Base-by-base conservation (phyloP, 92 coral and sea anemone genomes). In the Zoanthus sociatus region DNA sequence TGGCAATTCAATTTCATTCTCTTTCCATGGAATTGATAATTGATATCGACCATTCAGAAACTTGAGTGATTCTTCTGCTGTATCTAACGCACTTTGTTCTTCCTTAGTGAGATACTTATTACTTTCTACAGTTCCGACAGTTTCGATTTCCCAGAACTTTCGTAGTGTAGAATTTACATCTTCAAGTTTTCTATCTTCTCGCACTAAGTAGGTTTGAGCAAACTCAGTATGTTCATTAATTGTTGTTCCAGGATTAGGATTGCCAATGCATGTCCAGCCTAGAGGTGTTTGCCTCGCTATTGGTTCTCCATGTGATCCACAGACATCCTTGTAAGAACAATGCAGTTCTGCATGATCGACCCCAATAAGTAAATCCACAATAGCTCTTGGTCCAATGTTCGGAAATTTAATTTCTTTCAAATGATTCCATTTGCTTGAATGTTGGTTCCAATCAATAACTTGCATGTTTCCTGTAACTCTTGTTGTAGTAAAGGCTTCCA, bases 381-480 rank as follows among this genome's bases (percentile, higher is more conserved):
- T 79, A 20, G 73, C 7, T 63, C 18, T 6, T 16, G 82, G 88
- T 45, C 89, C 55, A 50, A 77, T 63, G 26, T 32, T 33, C 54
- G 94, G 92, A 77, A 91, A 91, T 87, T 85, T n/a, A 8, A 90
- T 84, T 12, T 54, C 83, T 63, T 78, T 84, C 9, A 86, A 54
- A 78, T 82, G 89, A 56, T 60, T 75, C 89, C 94, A 86, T 66
- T 83, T 90, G 32, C 64, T 15, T 77, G 87, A 83, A 78, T 87
- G 44, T 46, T 53, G 30, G 51, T 82, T 89, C 94, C 93, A 92
- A 18, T 92, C 92, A 44, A 88, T 78, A 7, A 92, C 94, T 46
- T 89, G 76, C 94, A 92, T 94, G 72, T 78, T 89, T 15, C 89
- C 94, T 5, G 94, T 93, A 18, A 93, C 90, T 83, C 87, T 64